Evolutionary conservation across 2,797 vertebrate genomes (phyloP), one percentile per base, ranked within the genome.

Genomic region (Acanthurus tractus): DNA sequence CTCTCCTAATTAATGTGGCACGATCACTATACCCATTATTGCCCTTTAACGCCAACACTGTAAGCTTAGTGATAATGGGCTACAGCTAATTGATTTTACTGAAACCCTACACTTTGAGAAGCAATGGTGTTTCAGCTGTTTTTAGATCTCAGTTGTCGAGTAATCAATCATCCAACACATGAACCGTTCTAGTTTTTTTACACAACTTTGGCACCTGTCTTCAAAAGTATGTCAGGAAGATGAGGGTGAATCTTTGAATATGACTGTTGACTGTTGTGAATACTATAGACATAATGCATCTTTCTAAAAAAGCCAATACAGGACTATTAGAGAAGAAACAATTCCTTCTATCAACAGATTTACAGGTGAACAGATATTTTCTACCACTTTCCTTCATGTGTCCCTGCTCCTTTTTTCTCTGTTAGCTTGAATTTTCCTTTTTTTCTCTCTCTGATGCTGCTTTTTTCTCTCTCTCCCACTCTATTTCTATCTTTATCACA

Each of bases 1-100:
- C 70, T 85, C 79, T 91, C 73, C 90, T 93, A 93, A 94, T 95
- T 94, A 94, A 93, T 87, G 82, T 90, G 88, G 65, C 88, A 82
- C 76, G 1, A 81, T 91, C 81, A 66, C 79, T 79, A 80, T 42
- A 83, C 70, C 88, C 78, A 82, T 92, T 86, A 78, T 82, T 86
- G 79, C 81, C 84, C 90, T 86, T 91, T 78, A 91, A 88, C 2
- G 79, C 83, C 70, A 80, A 74, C 74, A 48, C 75, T 79, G 79
- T 91, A 82, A 74, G 70, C 71, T 79, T 65, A 67, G 79, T 83
- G 66, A 81, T 83, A 84, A 83, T 69, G 80, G 81, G 64, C 72
- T 50, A 62, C 70, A 55, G 70, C 68, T 82, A 84, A 80, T 76
- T 76, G 78, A 69, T 86, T 84, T 82, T 52, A 58, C 55, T 70